Conservation (phyloP, 2,797 vertebrate genomes). For the Anabacerthia variegaticeps region DNA sequence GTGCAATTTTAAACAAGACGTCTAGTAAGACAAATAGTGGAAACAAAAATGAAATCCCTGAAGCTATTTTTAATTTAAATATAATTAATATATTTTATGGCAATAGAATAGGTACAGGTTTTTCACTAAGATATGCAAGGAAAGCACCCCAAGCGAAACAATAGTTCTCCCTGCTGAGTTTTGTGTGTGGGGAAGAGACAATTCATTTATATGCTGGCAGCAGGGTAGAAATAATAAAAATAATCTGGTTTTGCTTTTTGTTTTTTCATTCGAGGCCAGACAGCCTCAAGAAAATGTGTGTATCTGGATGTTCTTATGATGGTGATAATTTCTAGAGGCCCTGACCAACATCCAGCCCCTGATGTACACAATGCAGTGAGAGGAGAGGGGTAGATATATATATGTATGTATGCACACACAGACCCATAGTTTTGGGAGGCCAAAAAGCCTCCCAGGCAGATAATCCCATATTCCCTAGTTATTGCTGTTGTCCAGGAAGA, state of each 20-base stretch:
- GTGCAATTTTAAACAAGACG: conserved; percentile 38
- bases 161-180: conserved; percentile 23
- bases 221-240: conserved; percentile 39
- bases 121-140: conserved; percentile 31
- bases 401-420: fast-evolving
- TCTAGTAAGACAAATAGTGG: conserved; percentile 43
- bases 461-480: not conserved
- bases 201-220: conserved; percentile 37
- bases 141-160: conserved; percentile 28
- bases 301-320: not conserved
- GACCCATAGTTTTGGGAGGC: not conserved
- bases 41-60: conserved; percentile 40
- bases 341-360: not conserved
- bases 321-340: not conserved
- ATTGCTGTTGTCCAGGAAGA: not conserved
- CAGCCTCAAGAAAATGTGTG: not conserved
- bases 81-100: conserved; percentile 60
- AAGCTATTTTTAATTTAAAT: conserved; percentile 63
- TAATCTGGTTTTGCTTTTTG: not conserved
- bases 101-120: not conserved
- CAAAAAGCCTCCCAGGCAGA: not conserved
- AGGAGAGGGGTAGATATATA: not conserved
- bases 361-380: not conserved
- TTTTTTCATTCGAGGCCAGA: not conserved
- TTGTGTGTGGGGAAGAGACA: not conserved